Evolutionary conservation across 2,113 vertebrate genomes (phyloP).

Genomic region (Triplophysa dalaica): DNA sequence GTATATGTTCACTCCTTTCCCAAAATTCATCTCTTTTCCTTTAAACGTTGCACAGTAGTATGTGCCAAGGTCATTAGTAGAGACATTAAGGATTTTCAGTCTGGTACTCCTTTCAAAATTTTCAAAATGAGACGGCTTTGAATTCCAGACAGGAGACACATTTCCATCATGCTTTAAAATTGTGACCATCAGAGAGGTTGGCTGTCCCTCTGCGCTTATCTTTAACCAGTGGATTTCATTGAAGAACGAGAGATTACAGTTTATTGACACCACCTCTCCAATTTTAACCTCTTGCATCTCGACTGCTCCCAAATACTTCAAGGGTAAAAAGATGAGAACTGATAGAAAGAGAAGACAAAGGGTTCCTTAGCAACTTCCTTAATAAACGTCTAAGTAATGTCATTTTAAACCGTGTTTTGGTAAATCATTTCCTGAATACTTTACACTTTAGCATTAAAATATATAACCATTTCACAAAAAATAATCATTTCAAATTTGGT

Average conservation of each 20-base stretch:
- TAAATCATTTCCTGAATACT: no score
- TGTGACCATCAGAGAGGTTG: conserved; percentile 13
- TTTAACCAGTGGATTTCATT: conserved; percentile 45
- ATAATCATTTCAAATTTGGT: no score
- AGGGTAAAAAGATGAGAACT: conserved; percentile 10
- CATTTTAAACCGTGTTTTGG: no score
- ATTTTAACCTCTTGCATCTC: conserved; percentile 12
- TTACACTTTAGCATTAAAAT: no score
- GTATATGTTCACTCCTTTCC: conserved; percentile 11
- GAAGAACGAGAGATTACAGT: conserved; percentile 33
- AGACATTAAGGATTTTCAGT: conserved; percentile 20
- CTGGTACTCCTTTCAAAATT: background rate
- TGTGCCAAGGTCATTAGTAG: background rate
- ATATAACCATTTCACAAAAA: no score
- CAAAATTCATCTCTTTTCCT: conserved; percentile 25
- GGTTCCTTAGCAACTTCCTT: background rate
- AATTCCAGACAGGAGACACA: conserved; percentile 30
- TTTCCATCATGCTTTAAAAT: conserved; percentile 21
- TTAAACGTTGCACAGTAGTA: conserved; percentile 32
- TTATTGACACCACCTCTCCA: conserved; percentile 6
- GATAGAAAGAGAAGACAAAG: background rate
- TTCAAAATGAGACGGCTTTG: conserved; percentile 6
- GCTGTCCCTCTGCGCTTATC: conserved; percentile 15
- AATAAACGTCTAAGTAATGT: background rate
- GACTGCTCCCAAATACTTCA: conserved; percentile 1